These are phyloP conservation scores for Capitulum mitella DNA, from an alignment of 2,888 invertebrate species.

Conservation along the genomic window DNA sequence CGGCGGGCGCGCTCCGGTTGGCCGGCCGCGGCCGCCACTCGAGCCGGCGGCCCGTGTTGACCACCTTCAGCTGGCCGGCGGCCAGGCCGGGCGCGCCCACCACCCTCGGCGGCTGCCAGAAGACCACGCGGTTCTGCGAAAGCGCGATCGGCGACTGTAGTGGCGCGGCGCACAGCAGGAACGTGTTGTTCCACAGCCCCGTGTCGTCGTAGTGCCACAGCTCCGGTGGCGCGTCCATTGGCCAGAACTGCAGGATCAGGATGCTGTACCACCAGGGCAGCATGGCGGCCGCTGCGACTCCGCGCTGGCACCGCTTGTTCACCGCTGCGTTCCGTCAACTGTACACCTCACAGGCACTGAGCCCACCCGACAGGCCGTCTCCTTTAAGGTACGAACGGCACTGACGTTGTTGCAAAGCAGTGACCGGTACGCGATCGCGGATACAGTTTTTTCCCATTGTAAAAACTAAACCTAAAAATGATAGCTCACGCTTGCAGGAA, in stretches of 20 bases:
- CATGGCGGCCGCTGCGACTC: neutral
- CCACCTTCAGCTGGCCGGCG: neutral
- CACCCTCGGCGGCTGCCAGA: neutral
- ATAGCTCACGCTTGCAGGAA: too few species aligned
- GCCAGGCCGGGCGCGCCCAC: neutral
- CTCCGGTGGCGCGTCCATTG: neutral
- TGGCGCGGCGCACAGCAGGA: neutral
- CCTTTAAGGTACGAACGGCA: too few species aligned
- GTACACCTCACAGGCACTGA: too few species aligned
- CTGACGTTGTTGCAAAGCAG: too few species aligned
- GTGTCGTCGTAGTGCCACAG: neutral
- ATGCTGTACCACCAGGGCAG: slow-evolving; percentile 11
- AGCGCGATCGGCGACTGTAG: slow-evolving; percentile 13
- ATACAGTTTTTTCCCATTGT: too few species aligned
- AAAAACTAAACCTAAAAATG: too few species aligned
- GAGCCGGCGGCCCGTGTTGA: neutral
- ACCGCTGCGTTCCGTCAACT: too few species aligned
- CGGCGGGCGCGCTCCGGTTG: neutral
- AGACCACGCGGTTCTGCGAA: neutral
- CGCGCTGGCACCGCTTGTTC: too few species aligned
- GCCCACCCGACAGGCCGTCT: too few species aligned
- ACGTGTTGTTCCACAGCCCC: neutral
- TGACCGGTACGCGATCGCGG: too few species aligned
- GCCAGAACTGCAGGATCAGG: slow-evolving; percentile 11
- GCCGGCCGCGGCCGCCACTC: neutral